Conservation (phyloP, 1,140 invertebrate genomes). For the Trachymyrmex cornetzi region DNA sequence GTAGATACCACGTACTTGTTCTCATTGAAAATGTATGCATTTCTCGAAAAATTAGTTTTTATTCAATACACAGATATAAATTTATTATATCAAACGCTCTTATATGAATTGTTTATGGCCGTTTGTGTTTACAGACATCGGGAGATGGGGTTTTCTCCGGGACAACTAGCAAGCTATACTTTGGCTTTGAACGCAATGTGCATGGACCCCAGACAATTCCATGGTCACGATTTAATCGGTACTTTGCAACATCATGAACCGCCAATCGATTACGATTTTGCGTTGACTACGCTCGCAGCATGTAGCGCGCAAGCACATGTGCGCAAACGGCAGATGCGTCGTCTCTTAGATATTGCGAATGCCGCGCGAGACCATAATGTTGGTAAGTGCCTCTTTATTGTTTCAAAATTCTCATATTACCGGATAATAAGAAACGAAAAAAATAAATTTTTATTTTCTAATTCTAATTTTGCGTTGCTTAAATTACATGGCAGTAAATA, state of each 20-base stretch:
- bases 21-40: neutral
- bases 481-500: neutral
- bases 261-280: constrained; percentile 90
- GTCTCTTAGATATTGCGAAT: constrained; percentile 92
- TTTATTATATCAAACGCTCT: neutral
- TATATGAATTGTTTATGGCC: neutral
- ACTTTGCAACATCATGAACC: constrained; percentile 91
- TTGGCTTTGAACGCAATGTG: constrained; percentile 92
- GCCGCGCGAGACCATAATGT: constrained; percentile 92
- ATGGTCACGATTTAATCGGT: constrained; percentile 93
- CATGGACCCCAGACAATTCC: constrained; percentile 93
- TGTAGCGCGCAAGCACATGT: constrained; percentile 94
- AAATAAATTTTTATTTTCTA: neutral
- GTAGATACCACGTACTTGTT: too few species aligned
- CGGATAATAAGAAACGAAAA: neutral
- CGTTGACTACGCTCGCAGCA: constrained; percentile 89
- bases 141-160: constrained; percentile 91
- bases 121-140: constrained; percentile 87
- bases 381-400: constrained; percentile 84
- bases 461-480: neutral
- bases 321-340: constrained; percentile 91
- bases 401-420: neutral
- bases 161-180: constrained; percentile 91
- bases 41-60: too few species aligned
- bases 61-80: too few species aligned